A percentile compares a stretch with the other conserved stretches of the same genome.
These are phyloP conservation scores for Squalus acanthias DNA, from an alignment of 2,797 vertebrate species.

Conservation along the genomic window DNA sequence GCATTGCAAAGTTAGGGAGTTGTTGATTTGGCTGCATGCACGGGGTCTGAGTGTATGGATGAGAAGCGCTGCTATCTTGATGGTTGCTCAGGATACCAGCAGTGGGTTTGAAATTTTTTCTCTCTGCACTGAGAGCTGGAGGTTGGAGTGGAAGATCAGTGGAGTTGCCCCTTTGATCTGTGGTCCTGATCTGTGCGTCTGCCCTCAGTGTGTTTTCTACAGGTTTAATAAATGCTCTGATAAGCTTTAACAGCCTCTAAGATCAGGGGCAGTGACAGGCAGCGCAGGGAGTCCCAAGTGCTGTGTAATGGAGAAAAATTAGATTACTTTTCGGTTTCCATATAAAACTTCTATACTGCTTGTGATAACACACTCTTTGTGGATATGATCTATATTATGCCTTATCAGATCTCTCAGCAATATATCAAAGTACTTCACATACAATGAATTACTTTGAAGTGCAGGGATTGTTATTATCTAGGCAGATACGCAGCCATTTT, in stretches of 20 bases:
- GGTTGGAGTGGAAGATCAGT: conserved; percentile 42
- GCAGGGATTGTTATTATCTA: not conserved
- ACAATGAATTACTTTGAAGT: not conserved
- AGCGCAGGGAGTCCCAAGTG: not conserved
- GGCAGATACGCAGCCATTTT: not conserved
- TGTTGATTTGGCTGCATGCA: not conserved
- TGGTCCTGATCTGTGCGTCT: conserved; percentile 41
- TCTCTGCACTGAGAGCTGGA: conserved; percentile 34
- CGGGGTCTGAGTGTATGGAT: not conserved
- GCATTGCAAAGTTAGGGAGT: not conserved
- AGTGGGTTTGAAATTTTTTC: conserved; percentile 17
- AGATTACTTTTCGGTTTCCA: not conserved
- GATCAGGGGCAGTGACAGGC: not conserved
- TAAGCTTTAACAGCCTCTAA: conserved; percentile 41
- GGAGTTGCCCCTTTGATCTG: conserved; percentile 53
- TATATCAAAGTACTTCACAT: not conserved
- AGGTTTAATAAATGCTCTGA: conserved; percentile 51
- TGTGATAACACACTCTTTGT: not conserved
- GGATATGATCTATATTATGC: not conserved
- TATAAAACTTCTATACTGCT: not conserved
- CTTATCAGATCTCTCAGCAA: not conserved
- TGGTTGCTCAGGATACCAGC: conserved; percentile 39
- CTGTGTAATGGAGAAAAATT: not conserved
- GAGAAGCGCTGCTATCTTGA: conserved; percentile 40
- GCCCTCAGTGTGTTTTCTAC: conserved; percentile 41